phyloP scores from a whole-genome alignment of 1,140 invertebrate genomes.

The Drosophila guanche region DNA sequence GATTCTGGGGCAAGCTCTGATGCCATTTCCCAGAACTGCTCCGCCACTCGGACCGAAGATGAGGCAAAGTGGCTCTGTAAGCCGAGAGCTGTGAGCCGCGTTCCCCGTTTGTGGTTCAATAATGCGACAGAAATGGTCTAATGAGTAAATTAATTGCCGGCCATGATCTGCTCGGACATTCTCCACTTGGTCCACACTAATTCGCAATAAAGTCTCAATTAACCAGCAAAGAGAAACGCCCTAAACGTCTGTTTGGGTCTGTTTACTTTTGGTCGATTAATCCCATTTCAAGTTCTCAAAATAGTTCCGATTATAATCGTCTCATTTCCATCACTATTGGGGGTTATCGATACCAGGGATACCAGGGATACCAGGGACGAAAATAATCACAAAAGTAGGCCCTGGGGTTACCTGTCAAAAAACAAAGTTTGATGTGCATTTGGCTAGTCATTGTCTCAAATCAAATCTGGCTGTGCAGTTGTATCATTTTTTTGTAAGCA shows the following conservation, averaged over 20 bases:
- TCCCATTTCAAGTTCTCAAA: too few species aligned
- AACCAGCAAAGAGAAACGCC: constrained; percentile 27
- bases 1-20: constrained; percentile 36
- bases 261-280: too few species aligned
- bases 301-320: too few species aligned
- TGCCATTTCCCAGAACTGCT: constrained; percentile 16
- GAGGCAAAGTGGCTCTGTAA: background rate
- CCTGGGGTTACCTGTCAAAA: too few species aligned
- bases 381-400: too few species aligned
- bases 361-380: too few species aligned
- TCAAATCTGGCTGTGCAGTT: too few species aligned
- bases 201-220: constrained; percentile 58
- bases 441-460: too few species aligned
- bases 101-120: constrained; percentile 29
- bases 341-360: too few species aligned
- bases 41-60: constrained; percentile 7
- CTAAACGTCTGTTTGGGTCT: background rate
- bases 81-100: constrained; percentile 15
- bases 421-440: too few species aligned
- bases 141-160: constrained; percentile 62
- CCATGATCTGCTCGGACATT: constrained; percentile 22
- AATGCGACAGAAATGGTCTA: constrained; percentile 41
- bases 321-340: too few species aligned
- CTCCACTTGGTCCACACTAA: constrained; percentile 47
- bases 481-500: too few species aligned